Conservation (phyloP, 2,113 vertebrate genomes). For the Chionomys nivalis region DNA sequence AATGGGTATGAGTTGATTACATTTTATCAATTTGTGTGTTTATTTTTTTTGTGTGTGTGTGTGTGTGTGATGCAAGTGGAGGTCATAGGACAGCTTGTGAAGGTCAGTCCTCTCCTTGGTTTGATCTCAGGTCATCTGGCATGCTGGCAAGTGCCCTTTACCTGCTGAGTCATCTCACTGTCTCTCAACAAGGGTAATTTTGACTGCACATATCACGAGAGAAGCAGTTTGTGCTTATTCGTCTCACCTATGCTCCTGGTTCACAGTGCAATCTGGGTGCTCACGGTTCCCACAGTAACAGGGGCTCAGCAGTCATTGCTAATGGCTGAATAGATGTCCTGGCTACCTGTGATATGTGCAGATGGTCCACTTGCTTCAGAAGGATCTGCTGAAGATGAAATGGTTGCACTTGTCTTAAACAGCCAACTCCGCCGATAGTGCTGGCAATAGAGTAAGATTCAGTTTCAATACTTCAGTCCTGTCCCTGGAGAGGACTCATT, state of each 20-base stretch:
- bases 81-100: neutral
- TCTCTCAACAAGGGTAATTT: neutral
- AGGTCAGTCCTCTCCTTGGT: neutral
- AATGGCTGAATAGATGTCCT: too few species aligned
- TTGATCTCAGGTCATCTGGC: neutral
- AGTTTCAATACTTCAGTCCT: neutral
- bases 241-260: too few species aligned
- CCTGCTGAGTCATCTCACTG: too few species aligned
- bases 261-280: neutral
- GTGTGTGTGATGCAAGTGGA: neutral
- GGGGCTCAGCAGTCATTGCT: neutral
- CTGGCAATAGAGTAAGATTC: neutral
- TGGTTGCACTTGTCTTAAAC: neutral
- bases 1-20: neutral
- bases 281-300: accelerated
- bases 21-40: neutral
- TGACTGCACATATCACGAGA: accelerated
- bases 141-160: neutral
- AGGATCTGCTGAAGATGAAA: neutral
- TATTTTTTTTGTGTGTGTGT: neutral
- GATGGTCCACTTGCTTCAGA: neutral
- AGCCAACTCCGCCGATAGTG: neutral
- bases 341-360: neutral
- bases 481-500: neutral
- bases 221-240: accelerated